These are phyloP conservation scores for Plotosus lineatus DNA, from an alignment of 2,113 vertebrate genomes.

Conservation along the genomic window DNA sequence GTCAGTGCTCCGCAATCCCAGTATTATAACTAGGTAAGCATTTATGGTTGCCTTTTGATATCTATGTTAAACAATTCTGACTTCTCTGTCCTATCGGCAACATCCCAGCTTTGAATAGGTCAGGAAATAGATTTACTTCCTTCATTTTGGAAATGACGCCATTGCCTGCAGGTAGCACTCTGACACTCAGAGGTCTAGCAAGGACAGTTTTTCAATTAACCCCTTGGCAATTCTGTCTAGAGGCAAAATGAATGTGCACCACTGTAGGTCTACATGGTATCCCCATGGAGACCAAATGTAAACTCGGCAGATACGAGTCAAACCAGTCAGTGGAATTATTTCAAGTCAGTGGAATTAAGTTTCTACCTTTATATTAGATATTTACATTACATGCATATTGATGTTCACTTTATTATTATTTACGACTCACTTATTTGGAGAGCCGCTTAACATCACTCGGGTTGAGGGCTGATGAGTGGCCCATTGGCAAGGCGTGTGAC, in stretches of 20 bases:
- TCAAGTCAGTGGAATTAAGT: neutral
- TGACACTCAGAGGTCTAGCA: conserved; percentile 16
- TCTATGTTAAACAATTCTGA: neutral
- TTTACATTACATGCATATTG: neutral
- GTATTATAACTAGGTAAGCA: neutral
- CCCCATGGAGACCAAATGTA: neutral
- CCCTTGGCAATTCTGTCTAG: conserved; percentile 17
- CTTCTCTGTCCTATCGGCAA: neutral
- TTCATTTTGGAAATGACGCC: conserved; percentile 47
- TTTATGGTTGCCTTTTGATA: neutral
- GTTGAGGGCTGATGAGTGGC: no score
- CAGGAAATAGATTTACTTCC: conserved; percentile 45
- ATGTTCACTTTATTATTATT: no score
- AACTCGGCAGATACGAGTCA: neutral
- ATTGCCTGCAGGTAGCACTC: conserved; percentile 24
- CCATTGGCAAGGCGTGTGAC: no score
- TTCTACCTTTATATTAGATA: neutral
- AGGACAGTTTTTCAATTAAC: conserved; percentile 41
- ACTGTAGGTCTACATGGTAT: neutral
- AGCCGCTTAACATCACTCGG: no score
- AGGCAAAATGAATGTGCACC: neutral
- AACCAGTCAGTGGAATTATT: neutral
- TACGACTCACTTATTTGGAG: no score
- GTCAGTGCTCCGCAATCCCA: neutral
- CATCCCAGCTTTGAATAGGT: conserved; percentile 44